A percentile compares a stretch with the other conserved stretches of the same genome.
Conservation (phyloP, 2,888 invertebrate species). For the Periphyllus acericola region DNA sequence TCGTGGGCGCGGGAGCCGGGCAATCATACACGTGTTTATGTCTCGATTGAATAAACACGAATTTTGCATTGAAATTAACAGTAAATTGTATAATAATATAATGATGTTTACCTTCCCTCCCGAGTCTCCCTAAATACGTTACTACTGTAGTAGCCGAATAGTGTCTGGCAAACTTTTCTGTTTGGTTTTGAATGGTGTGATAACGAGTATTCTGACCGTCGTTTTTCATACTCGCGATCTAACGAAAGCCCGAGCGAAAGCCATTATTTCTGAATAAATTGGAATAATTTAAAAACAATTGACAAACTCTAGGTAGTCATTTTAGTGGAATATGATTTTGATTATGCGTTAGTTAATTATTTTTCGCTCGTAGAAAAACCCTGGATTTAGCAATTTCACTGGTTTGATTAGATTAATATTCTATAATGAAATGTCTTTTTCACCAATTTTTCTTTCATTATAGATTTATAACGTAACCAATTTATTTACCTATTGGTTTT, state of each 20-base stretch:
- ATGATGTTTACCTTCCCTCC: too few relatives aligned
- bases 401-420: background rate
- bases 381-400: background rate
- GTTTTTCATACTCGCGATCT: background rate
- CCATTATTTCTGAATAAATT: background rate
- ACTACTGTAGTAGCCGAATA: background rate
- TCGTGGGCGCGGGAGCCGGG: too few relatives aligned
- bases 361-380: background rate
- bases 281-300: constrained; percentile 22
- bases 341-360: background rate
- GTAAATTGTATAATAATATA: too few relatives aligned
- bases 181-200: constrained; percentile 21
- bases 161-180: background rate
- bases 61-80: too few relatives aligned
- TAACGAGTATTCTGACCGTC: constrained; percentile 20
- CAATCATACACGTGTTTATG: too few relatives aligned
- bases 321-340: background rate
- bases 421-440: background rate
- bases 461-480: background rate
- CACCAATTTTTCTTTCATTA: background rate
- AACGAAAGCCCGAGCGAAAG: background rate
- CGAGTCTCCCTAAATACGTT: too few relatives aligned
- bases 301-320: background rate
- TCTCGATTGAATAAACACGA: too few relatives aligned
- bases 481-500: background rate